Percentiles rank a stretch among this genome's conserved stretches.
Conservation (phyloP, 37 sponge, comb jelly and placozoan genomes). For the Chondrilla cf. caribensis region DNA sequence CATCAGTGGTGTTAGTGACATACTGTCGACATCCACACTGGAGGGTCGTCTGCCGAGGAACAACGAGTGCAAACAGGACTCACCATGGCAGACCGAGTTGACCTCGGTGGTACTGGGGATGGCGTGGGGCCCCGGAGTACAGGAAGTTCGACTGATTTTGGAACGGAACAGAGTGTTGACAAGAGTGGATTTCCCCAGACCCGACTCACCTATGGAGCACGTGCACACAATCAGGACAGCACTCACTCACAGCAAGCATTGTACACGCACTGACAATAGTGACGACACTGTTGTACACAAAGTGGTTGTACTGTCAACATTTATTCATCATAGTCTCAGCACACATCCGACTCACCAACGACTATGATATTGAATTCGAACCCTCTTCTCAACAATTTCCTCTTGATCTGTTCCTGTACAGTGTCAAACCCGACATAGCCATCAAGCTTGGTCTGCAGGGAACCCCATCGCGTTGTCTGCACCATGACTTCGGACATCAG, state of each 20-base stretch:
- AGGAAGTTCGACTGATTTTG: conserved; percentile 83
- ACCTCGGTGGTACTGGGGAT: conserved; percentile 89
- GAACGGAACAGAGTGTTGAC: conserved; percentile 94
- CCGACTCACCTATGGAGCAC: conserved; percentile 74
- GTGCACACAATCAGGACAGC: background rate
- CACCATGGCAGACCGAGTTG: conserved; percentile 92
- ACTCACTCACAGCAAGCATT: conserved; percentile 82
- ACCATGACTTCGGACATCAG: conserved; percentile 79
- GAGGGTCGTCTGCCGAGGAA: no score
- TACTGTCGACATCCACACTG: no score
- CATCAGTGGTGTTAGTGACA: no score
- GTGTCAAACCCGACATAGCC: conserved; percentile 96
- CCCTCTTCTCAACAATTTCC: conserved; percentile 86
- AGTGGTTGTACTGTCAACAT: no score
- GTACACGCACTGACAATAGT: background rate
- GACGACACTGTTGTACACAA: background rate
- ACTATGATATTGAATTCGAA: conserved; percentile 98
- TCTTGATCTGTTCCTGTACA: conserved; percentile 87
- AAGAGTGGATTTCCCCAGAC: conserved; percentile 92
- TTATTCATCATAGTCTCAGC: no score
- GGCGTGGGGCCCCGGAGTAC: conserved; percentile 71
- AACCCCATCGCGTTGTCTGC: conserved; percentile 92
- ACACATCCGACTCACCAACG: conserved; percentile 65
- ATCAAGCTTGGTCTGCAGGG: conserved; percentile 83
- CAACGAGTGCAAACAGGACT: no score